Base-by-base conservation (phyloP, 1,140 invertebrate genomes). In the Euwallacea fornicatus region DNA sequence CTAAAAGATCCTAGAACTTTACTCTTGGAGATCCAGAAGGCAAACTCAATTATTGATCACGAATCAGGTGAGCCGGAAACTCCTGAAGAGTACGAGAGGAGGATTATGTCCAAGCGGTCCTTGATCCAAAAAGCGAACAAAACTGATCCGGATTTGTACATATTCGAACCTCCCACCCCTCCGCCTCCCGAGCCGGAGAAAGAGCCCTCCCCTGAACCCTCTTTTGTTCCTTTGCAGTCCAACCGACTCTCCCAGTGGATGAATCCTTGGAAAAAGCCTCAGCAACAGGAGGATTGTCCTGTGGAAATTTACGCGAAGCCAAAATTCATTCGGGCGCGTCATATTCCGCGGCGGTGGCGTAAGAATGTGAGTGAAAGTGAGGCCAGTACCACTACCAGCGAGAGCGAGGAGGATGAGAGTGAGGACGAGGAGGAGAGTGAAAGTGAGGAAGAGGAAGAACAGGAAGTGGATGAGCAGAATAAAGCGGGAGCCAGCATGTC, bases 401-500 rank as follows among this genome's bases (percentile, higher is more conserved):
- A 41, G 6, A 69, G 46, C 54, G 66, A 71, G 7, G 75, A 75
- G 53, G 72, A 74, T 71, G 66, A 71, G 55, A 71, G 65, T 66
- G 73, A 76, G 58, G 72, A 72, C 69, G 74, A 68, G 33, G 73
- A 73, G 58, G 73, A 76, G 43, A 74, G 75, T 16, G 66, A 61
- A 13, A 61, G 59, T 11, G 67, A 72, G 41, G 66, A 65, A 2
- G 72, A 71, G 54, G 72, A 74, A 56, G 77, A 80, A 70, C 78
- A 65, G 81, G 84, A 59, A 8, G 55, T 41, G n/a, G 62, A 55
- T 1, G 69, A 41, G n/a, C 42, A 46, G 69, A 73, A 42, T 47
- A 75, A 77, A 66, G 83, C 85, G 43, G 83, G 86, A 76, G 85
- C 84, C 70, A 87, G 86, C 73, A 86, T 85, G 15, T 86, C 85